These are phyloP conservation scores for Limnodromus scolopaceus DNA, from an alignment of 2,797 vertebrate species.

Conservation along the genomic window DNA sequence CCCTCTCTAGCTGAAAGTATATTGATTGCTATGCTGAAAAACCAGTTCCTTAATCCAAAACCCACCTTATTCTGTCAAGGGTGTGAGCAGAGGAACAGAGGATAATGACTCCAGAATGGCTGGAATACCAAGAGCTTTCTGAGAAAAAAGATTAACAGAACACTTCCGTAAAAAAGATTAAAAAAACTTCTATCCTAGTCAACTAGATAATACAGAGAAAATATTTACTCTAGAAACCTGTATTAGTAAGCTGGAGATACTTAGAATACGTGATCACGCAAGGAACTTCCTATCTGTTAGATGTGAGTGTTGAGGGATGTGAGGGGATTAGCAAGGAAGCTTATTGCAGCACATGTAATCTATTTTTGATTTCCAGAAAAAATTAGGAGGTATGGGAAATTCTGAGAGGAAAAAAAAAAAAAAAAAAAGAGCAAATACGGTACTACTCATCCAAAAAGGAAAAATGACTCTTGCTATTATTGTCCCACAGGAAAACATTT, in stretches of 20 bases:
- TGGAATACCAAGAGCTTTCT: neutral
- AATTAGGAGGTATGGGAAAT: neutral
- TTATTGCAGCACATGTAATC: neutral
- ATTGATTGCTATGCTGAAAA: neutral
- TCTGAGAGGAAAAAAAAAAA: neutral
- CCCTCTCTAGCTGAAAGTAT: neutral
- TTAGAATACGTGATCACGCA: neutral
- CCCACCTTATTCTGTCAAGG: neutral
- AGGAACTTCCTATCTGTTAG: constrained; percentile 12
- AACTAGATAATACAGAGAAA: neutral
- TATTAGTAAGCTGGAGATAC: neutral
- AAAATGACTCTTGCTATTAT: neutral
- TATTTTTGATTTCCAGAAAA: constrained; percentile 33
- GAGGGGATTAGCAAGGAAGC: neutral
- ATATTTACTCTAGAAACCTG: neutral
- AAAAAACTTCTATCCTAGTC: neutral
- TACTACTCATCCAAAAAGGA: neutral
- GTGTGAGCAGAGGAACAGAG: neutral
- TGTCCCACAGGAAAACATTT: neutral
- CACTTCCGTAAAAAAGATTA: neutral
- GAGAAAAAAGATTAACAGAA: neutral
- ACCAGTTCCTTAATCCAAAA: neutral
- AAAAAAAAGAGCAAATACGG: neutral
- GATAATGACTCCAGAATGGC: neutral
- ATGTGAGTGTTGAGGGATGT: neutral